Percentiles rank a stretch among this genome's conserved stretches.
Conservation (phyloP, 2,888 invertebrate genomes). For the Meliscaeva auricollis region DNA sequence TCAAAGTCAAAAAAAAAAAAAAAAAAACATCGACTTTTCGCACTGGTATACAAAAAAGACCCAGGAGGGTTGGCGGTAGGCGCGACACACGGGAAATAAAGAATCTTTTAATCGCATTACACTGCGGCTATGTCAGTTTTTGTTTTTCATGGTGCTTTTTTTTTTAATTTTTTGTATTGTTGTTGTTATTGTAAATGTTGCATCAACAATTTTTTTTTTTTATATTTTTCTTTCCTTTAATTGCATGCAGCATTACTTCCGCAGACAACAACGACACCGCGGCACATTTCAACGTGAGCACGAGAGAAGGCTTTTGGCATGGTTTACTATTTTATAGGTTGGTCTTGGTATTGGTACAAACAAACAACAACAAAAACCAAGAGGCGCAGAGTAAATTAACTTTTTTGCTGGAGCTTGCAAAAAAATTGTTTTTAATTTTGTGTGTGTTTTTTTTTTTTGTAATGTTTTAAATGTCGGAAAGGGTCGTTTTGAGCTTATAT, state of each 20-base stretch:
- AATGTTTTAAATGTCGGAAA: background rate
- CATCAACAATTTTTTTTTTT: slow-evolving; percentile 46
- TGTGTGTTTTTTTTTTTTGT: background rate
- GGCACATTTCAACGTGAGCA: slow-evolving; percentile 24
- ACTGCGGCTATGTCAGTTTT: slow-evolving; percentile 53
- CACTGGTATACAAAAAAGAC: slow-evolving; percentile 5
- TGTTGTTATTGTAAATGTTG: slow-evolving; percentile 56
- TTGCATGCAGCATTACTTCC: slow-evolving; percentile 68
- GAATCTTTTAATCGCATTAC: slow-evolving; percentile 70
- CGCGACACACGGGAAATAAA: slow-evolving; percentile 46
- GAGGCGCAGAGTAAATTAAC: slow-evolving; percentile 23
- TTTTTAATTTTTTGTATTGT: slow-evolving; percentile 12
- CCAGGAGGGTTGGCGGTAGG: slow-evolving; percentile 16
- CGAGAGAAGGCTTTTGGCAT: slow-evolving; percentile 17
- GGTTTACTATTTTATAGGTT: slow-evolving; percentile 27
- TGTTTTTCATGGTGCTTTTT: slow-evolving; percentile 23
- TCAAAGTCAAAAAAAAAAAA: background rate
- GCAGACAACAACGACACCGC: slow-evolving; percentile 27
- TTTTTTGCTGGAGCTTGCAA: slow-evolving; percentile 19
- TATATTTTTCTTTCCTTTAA: slow-evolving; percentile 41
- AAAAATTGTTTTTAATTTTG: background rate
- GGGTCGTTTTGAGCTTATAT: background rate
- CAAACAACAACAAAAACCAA: background rate
- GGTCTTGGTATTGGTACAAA: too few species aligned
- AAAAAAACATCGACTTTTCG: slow-evolving; percentile 28